Base-by-base conservation (phyloP, 2,888 invertebrate species). In the Volucella zonaria region DNA sequence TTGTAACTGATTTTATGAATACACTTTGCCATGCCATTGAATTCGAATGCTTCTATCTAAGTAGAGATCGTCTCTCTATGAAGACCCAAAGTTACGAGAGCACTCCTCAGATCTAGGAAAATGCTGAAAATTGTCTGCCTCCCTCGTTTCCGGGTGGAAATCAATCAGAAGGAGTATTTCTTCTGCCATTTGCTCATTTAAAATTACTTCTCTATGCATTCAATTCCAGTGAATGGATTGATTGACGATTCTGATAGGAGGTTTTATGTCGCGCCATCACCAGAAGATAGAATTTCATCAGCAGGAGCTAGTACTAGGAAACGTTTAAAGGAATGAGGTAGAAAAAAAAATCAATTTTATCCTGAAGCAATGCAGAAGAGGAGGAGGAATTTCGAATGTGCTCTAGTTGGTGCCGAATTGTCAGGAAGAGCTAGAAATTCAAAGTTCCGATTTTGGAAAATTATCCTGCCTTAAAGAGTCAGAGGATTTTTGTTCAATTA, bases 101-200 rank as follows among this genome's bases (percentile, higher is more conserved):
- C 31, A 31, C 31, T 73, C 52, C 10, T 47, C 51, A 18, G 11
- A 23, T 12, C 10, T 3, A 18, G 14, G n/a, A n/a, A 31, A 49
- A 8, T 15, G 43, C 12, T 31, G 31, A 45, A 67, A 40, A 56
- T 45, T 74, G 38, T 51, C 38, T 59, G 66, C 38, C 31, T 38
- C 56, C 51, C 71, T 77, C 77, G 54, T 82, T 82, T 77, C 77
- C 77, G 52, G 47, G 40, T 64, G 70, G 70, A 77, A 82, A 82
- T 77, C 77, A 82, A 77, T 82, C 71, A 82, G 67, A 51, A 67
- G 18, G 8, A 67, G 66, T 67, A 66, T 71, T 66, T 68, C 66
- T 73, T 67, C 59, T 54, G 61, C 49, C 71, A 45, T 71, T 74
- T 74, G 66, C 67, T 79, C 74, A 67, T 61, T 79, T 79, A 12